Percentiles rank a stretch among this genome's conserved stretches.
These are phyloP conservation scores for Actinemys pallida DNA, from an alignment of 2,113 vertebrate genomes.

Conservation along the genomic window DNA sequence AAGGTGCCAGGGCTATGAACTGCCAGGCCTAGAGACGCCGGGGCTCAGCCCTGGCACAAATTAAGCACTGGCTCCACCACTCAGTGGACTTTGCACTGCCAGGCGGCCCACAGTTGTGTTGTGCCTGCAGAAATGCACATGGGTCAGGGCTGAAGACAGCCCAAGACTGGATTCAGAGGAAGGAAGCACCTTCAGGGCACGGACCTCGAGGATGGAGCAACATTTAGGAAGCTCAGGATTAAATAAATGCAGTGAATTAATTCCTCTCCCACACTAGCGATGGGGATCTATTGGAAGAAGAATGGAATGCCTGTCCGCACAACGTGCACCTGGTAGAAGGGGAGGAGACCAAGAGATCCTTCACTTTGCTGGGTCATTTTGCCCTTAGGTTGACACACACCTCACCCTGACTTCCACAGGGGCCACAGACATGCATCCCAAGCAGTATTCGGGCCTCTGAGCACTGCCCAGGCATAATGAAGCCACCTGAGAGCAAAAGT, in stretches of 20 bases:
- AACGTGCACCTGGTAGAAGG: accelerated
- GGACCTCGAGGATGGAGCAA: not conserved
- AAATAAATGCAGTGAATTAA: not conserved
- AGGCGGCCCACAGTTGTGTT: not conserved
- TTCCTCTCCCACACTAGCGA: not conserved
- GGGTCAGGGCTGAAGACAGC: not conserved
- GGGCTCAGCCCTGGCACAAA: too few relatives aligned
- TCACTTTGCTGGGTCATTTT: too few relatives aligned
- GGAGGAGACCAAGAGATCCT: not conserved
- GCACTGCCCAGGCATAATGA: not conserved
- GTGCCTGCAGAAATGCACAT: not conserved
- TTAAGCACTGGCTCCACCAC: not conserved
- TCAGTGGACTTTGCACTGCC: not conserved
- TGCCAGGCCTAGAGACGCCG: too few relatives aligned
- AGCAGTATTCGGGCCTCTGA: not conserved
- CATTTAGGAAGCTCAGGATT: not conserved
- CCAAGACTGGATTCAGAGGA: not conserved
- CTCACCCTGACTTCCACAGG: too few relatives aligned
- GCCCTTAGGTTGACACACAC: not conserved
- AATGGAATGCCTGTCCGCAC: accelerated
- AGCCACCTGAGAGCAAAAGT: not conserved
- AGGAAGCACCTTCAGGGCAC: not conserved
- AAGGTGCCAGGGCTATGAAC: too few relatives aligned
- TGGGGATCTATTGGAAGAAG: not conserved
- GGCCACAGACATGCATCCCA: not conserved